Base-by-base conservation (phyloP, 2,797 vertebrate genomes). In the Fistularia tabacaria region DNA sequence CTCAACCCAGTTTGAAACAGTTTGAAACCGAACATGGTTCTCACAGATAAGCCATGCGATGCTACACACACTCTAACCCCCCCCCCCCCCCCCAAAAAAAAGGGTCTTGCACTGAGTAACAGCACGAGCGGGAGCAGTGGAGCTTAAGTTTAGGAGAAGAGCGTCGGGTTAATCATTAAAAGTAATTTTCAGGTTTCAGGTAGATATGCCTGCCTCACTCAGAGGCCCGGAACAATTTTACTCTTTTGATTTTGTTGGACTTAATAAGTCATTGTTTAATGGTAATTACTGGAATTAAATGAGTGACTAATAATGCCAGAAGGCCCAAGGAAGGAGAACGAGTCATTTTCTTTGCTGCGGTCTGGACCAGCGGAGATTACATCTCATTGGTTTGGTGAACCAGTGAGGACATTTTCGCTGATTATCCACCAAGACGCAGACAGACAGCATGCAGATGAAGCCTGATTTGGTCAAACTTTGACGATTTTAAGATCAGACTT, bases 101-200 rank as follows among this genome's bases (percentile, higher is more conserved):
- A n/a, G n/a, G n/a, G n/a, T n/a, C n/a, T n/a, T n/a, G n/a, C n/a
- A 73, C 40, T 60, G 57, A 76, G 67, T 61, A 67, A 14, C 80
- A 75, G 73, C 71, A 69, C 71, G 71, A 66, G 66, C 69, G 52
- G n/a, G 41, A 77, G 71, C 68, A 49, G 60, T 12, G 43, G 44
- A 52, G 49, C 46, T 51, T 10, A 59, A 73, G 56, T 55, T 53
- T 69, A 72, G 64, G 46, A 63, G 60, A 62, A 57, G 43, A 54
- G 66, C 66, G 43, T 60, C 45, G 45, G 13, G 14, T 70, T 74
- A 80, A 72, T 79, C 73, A 65, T 64, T 76, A 48, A 51, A 68
- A 62, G 46, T 57, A 62, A 53, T 46, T 40, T n/a, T 13, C 46
- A 40, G 46, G 7, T 54, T 57, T 49, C 37, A 56, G 38, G 40